phyloP scores from a whole-genome alignment of 2,797 vertebrate species.

The Rhinichthys osculus region DNA sequence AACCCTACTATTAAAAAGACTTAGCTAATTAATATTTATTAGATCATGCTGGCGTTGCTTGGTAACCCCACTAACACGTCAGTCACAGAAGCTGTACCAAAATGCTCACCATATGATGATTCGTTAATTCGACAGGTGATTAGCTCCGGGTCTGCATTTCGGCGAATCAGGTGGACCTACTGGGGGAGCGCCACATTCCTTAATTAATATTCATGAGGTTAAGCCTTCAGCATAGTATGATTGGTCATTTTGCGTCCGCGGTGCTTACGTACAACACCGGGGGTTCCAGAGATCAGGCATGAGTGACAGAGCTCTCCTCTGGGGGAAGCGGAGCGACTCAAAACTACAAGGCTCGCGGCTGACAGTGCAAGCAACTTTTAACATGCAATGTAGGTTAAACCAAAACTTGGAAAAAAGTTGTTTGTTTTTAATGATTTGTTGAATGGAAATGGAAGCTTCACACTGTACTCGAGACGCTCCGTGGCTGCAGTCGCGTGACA shows the following conservation, averaged over 20 bases:
- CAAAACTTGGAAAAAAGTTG: constrained; percentile 42
- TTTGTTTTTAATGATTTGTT: constrained; percentile 38
- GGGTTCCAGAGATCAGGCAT: constrained; percentile 45
- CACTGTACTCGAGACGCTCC: not conserved
- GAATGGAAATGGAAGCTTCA: constrained; percentile 30
- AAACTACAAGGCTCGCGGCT: constrained; percentile 49
- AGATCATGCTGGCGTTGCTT: constrained; percentile 8
- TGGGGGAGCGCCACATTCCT: not conserved
- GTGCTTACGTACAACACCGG: constrained; percentile 50
- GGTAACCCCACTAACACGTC: not conserved
- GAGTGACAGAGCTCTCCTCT: constrained; percentile 45
- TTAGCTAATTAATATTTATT: constrained; percentile 10
- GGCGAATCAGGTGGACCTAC: not conserved
- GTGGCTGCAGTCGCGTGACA: constrained; percentile 9
- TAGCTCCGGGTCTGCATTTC: not conserved
- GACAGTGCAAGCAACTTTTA: constrained; percentile 9
- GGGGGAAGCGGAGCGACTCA: constrained; percentile 40
- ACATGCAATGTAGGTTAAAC: constrained; percentile 54
- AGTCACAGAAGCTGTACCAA: not conserved
- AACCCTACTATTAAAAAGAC: constrained; percentile 12
- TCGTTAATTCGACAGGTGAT: constrained; percentile 7
- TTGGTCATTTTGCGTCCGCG: not conserved
- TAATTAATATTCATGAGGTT: constrained; percentile 11
- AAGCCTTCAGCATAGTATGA: constrained; percentile 19
- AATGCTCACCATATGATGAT: not conserved